Percentiles rank a stretch among this genome's conserved stretches.
These are phyloP conservation scores for Rhynchonycteris naso DNA, from an alignment of 2,797 vertebrate species.

Conservation along the genomic window DNA sequence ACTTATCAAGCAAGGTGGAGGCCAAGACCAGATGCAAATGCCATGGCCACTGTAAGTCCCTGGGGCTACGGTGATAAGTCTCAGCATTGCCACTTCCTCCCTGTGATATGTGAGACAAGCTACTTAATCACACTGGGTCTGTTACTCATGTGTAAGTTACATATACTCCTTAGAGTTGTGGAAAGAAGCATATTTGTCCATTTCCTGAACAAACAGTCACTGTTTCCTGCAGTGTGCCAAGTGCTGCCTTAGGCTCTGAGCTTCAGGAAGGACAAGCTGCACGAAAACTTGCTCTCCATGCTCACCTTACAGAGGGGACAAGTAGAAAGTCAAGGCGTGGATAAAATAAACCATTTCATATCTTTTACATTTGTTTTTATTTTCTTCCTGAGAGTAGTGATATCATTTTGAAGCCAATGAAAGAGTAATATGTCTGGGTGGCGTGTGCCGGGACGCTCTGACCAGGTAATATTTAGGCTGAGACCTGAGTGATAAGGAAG, in stretches of 20 bases:
- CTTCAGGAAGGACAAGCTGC: fast-evolving
- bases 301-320: background rate
- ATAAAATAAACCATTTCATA: too few species aligned
- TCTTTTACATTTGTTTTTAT: background rate
- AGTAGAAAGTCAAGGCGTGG: background rate
- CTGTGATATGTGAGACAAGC: background rate
- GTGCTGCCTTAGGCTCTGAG: background rate
- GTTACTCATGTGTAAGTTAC: too few species aligned
- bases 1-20: background rate
- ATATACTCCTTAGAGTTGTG: background rate
- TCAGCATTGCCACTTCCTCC: background rate
- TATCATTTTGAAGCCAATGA: background rate
- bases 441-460: background rate
- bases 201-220: too few species aligned
- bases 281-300: fast-evolving
- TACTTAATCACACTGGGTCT: background rate
- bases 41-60: too few species aligned
- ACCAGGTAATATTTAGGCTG: background rate
- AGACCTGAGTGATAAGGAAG: background rate
- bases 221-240: background rate
- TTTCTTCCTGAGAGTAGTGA: background rate
- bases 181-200: background rate
- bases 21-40: too few species aligned
- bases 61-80: background rate
- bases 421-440: background rate